Percentiles rank a stretch among this genome's conserved stretches.
Evolutionary conservation across 2,113 vertebrate species (phyloP).

Genomic region (Theristicus caerulescens): DNA sequence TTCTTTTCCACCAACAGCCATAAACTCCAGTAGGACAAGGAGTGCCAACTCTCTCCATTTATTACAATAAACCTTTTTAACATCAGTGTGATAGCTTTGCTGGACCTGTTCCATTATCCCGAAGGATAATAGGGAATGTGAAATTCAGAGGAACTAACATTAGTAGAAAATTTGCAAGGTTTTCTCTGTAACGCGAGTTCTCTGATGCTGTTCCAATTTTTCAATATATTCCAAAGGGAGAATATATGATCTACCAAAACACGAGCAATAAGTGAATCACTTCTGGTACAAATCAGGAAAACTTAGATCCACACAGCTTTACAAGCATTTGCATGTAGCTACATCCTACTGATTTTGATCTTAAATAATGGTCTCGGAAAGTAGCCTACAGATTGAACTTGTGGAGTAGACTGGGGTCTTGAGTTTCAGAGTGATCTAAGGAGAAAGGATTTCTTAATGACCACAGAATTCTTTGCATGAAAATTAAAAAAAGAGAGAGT

Average conservation of each 20-base stretch:
- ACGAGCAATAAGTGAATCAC: background rate
- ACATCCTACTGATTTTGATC: background rate
- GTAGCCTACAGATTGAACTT: background rate
- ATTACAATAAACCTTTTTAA: background rate
- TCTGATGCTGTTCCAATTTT: background rate
- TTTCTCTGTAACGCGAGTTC: background rate
- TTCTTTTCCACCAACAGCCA: background rate
- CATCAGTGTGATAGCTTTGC: background rate
- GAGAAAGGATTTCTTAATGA: background rate
- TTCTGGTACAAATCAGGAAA: background rate
- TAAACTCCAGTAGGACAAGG: background rate
- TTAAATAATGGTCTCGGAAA: background rate
- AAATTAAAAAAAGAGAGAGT: background rate
- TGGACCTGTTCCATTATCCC: background rate
- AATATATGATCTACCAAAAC: background rate
- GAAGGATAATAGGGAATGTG: background rate
- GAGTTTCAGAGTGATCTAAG: background rate
- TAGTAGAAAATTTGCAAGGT: background rate
- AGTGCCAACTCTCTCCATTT: background rate
- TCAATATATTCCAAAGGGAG: background rate
- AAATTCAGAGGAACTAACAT: background rate
- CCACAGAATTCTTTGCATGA: background rate
- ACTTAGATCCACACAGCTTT: background rate
- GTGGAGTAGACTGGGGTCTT: background rate
- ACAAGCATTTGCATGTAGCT: background rate